Base-by-base conservation (phyloP, 2,113 vertebrate species). In the Brachypodius melanocephalos region DNA sequence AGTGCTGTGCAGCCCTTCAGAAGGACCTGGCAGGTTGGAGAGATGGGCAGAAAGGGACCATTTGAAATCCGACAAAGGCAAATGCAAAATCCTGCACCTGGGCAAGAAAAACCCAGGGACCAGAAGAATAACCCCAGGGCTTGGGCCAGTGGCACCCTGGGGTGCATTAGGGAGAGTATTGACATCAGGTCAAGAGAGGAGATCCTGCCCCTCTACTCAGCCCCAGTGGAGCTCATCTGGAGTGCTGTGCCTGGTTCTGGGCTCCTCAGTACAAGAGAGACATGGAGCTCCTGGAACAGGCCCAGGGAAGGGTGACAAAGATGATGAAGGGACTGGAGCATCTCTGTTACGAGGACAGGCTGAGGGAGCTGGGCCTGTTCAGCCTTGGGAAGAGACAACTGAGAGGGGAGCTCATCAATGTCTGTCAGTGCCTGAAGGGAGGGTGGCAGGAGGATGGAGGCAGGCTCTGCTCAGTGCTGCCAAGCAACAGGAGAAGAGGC, bases 381-480 rank as follows among this genome's bases (percentile, higher is more conserved):
- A 77, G 55, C 16, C 38, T 69, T 0, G 0, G 10, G 40, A 45
- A 46, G 21, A 18, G 0, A 38, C 2, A 2, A 2, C 3, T 34
- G 29, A 29, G 65, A 62, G 31, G 31, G 20, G 25, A 63, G 1
- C 20, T 57, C 66, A 32, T 49, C 42, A 49, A 3, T 28, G 49
- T 57, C 49, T 72, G 1, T 36, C 17, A 72, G 58, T 18, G 1
- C 3, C 31, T 43, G 42, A 26, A 43, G 49, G 66, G 66, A 57
- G 21, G 9, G 26, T 48, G 42, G 0, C 66, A 57, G 43, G 40
- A 72, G 12, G 21, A 58, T 28, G 75, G 21, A 58, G 26, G 32
- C 51, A 24, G 67, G 51, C 32, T 38, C 51, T 80, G 38, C 43
- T 65, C 9, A 1, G 31, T 12, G 43, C 1, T 29, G 59, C 28